A percentile compares a stretch with the other conserved stretches of the same genome.
Evolutionary conservation across 2,888 invertebrate genomes (phyloP).

Genomic region (Elegia similella): DNA sequence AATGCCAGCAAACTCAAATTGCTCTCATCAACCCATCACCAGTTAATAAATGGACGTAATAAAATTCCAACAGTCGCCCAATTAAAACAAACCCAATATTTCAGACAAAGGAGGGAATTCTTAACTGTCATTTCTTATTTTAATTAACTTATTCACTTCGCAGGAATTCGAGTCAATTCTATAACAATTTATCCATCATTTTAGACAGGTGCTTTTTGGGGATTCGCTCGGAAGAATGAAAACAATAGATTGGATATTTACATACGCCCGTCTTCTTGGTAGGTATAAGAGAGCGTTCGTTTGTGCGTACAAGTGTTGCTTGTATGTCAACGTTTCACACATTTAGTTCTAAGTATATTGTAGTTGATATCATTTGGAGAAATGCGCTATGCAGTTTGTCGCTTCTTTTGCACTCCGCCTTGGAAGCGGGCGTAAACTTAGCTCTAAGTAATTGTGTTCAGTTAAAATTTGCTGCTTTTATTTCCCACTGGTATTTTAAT

Average conservation of each 20-base stretch:
- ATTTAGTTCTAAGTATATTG: too few relatives aligned
- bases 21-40: constrained; percentile 15
- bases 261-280: too few relatives aligned
- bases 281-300: too few relatives aligned
- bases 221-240: neutral
- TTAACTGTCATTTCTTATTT: constrained; percentile 38
- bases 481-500: too few relatives aligned
- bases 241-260: neutral
- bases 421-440: too few relatives aligned
- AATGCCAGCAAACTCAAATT: constrained; percentile 13
- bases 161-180: constrained; percentile 6
- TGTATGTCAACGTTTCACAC: too few relatives aligned
- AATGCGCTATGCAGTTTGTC: too few relatives aligned
- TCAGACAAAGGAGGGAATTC: constrained; percentile 27
- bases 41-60: constrained; percentile 16
- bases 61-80: constrained; percentile 20
- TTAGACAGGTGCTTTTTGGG: neutral
- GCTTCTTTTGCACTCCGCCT: too few relatives aligned
- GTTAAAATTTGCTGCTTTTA: too few relatives aligned
- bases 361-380: too few relatives aligned
- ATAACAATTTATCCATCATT: constrained; percentile 12
- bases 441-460: too few relatives aligned
- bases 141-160: constrained; percentile 39
- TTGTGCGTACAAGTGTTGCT: too few relatives aligned
- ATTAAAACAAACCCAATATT: constrained; percentile 29